These are phyloP conservation scores for Cetoscarus ocellatus DNA, from an alignment of 2,797 vertebrate species.

Conservation along the genomic window DNA sequence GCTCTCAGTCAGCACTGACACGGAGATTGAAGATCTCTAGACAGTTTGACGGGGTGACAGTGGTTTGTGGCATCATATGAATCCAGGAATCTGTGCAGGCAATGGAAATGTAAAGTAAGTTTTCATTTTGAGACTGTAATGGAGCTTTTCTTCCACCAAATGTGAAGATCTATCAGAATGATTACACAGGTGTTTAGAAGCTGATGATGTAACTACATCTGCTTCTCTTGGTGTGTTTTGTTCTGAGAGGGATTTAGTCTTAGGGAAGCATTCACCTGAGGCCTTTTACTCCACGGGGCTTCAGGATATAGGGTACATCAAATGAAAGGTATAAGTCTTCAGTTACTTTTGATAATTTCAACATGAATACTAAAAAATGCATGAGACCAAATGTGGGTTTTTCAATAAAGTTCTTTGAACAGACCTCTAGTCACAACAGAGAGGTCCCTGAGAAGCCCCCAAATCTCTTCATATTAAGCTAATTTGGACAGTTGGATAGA, in stretches of 20 bases:
- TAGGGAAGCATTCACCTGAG: no score
- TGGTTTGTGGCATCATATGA: conserved; percentile 64
- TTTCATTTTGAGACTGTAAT: conserved; percentile 38
- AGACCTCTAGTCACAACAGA: no score
- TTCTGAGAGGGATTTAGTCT: neutral
- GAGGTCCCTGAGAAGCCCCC: no score
- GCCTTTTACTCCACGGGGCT: no score
- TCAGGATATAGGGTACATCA: no score
- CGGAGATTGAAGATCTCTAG: conserved; percentile 40
- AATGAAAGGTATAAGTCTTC: no score
- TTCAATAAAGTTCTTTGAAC: no score
- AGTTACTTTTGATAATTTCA: no score
- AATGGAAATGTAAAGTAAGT: conserved; percentile 67
- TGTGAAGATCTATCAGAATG: conserved; percentile 5
- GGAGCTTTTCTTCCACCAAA: conserved; percentile 19
- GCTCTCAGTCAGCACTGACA: conserved; percentile 40
- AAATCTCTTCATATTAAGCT: no score
- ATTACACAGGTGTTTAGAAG: conserved; percentile 33
- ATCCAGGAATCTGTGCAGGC: conserved; percentile 71
- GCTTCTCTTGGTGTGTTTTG: conserved; percentile 1
- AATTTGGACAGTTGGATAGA: no score
- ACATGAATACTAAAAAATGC: no score
- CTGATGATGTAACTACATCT: conserved; percentile 16
- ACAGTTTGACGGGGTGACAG: conserved; percentile 53
- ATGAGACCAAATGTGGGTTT: no score